Percentiles rank a stretch among this genome's conserved stretches.
These are phyloP conservation scores for Eremophila alpestris DNA, from an alignment of 2,797 vertebrate genomes.

Conservation along the genomic window DNA sequence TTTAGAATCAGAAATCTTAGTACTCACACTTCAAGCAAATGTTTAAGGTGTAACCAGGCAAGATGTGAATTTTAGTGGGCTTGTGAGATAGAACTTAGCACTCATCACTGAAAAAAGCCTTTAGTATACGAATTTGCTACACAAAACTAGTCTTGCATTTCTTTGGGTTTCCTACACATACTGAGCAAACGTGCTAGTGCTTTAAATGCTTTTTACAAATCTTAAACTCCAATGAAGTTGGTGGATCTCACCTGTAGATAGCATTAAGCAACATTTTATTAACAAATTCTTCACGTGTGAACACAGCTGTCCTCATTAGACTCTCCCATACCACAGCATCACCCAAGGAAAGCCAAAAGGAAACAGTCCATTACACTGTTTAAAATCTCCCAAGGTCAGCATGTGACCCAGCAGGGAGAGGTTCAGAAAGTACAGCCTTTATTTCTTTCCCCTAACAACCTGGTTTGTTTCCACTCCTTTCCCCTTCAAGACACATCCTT, in stretches of 20 bases:
- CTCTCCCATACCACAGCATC: slow-evolving; percentile 38
- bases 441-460: slow-evolving; percentile 77
- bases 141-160: not conserved
- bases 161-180: not conserved
- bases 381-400: slow-evolving; percentile 72
- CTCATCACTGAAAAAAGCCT: not conserved
- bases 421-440: slow-evolving; percentile 74
- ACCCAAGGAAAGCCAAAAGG: slow-evolving; percentile 58
- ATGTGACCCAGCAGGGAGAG: slow-evolving; percentile 77
- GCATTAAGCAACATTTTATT: not conserved
- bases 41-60: not conserved
- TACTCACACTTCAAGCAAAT: not conserved
- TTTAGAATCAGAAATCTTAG: not conserved
- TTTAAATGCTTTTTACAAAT: not conserved
- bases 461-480: slow-evolving; percentile 77
- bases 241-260: not conserved
- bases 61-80: fast-evolving
- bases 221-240: not conserved
- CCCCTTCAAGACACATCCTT: slow-evolving; percentile 77
- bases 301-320: not conserved
- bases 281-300: slow-evolving; percentile 4
- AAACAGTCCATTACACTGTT: slow-evolving; percentile 64
- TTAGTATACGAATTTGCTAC: not conserved
- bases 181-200: not conserved
- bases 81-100: not conserved